phyloP scores from a whole-genome alignment of 92 coral and sea anemone genomes.

The Muricea muricata region DNA sequence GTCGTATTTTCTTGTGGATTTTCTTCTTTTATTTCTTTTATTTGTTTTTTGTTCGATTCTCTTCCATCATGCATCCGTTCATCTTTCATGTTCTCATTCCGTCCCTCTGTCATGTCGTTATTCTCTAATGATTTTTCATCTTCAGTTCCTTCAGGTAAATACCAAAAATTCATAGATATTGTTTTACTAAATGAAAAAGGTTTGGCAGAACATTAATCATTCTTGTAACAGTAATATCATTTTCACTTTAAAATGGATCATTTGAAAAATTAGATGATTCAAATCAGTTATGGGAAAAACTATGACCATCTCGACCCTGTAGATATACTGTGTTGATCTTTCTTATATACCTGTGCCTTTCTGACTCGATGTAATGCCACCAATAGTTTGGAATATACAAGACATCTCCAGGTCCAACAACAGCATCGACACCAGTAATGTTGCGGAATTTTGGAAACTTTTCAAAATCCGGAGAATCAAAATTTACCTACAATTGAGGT shows the following conservation, averaged over 20 bases:
- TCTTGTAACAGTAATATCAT: no score
- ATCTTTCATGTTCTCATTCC: background rate
- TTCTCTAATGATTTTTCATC: background rate
- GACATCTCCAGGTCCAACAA: conserved; percentile 90
- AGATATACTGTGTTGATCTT: no score
- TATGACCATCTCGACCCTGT: no score
- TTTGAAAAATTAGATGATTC: background rate
- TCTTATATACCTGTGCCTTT: conserved; percentile 78
- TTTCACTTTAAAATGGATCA: no score
- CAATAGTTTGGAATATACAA: conserved; percentile 90
- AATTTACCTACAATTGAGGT: conserved; percentile 38
- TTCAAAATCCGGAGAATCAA: conserved; percentile 47
- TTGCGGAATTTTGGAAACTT: conserved; percentile 80
- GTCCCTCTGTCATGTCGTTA: background rate
- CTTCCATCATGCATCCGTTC: background rate
- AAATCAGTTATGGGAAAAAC: background rate
- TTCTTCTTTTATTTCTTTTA: background rate
- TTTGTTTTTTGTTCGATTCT: background rate
- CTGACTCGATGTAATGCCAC: conserved; percentile 99
- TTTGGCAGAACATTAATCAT: no score
- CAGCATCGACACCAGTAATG: conserved; percentile 84
- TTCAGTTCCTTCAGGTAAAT: conserved; percentile 13
- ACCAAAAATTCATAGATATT: conserved; percentile 44
- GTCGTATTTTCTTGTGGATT: background rate
- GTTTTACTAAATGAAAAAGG: conserved; percentile 17